These are phyloP conservation scores for Oxycera nigricornis DNA, from an alignment of 2,888 invertebrate genomes.

Conservation along the genomic window DNA sequence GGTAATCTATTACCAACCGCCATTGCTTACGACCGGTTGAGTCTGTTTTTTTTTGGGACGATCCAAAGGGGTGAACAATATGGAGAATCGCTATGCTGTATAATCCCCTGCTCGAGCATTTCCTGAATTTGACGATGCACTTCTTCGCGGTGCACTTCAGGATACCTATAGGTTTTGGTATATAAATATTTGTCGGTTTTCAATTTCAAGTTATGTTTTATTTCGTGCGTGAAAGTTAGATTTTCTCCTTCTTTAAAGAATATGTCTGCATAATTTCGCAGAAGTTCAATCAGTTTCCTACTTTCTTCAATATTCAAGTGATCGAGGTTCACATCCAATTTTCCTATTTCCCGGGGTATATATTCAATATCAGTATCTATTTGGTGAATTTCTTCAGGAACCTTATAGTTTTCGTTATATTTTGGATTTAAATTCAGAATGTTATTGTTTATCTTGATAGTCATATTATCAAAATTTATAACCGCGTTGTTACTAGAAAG, in stretches of 20 bases:
- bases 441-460: not conserved
- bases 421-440: too few relatives aligned
- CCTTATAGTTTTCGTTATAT: not conserved
- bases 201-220: not conserved
- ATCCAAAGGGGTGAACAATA: not conserved
- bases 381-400: not conserved
- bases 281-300: not conserved
- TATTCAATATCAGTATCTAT: not conserved
- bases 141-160: constrained; percentile 41
- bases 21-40: not conserved
- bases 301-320: too few relatives aligned
- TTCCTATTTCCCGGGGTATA: too few relatives aligned
- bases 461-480: not conserved
- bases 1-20: constrained; percentile 21
- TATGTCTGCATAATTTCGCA: not conserved
- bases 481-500: not conserved
- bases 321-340: too few relatives aligned
- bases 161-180: constrained; percentile 41
- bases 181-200: constrained; percentile 24
- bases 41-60: not conserved
- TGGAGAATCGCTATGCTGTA: constrained; percentile 43
- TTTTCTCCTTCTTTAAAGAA: not conserved
- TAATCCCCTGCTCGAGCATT: constrained; percentile 49
- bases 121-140: constrained; percentile 50
- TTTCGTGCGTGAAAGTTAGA: not conserved